Evolutionary conservation across 2,113 vertebrate species (phyloP).

Genomic region (Dipodomys spectabilis): DNA sequence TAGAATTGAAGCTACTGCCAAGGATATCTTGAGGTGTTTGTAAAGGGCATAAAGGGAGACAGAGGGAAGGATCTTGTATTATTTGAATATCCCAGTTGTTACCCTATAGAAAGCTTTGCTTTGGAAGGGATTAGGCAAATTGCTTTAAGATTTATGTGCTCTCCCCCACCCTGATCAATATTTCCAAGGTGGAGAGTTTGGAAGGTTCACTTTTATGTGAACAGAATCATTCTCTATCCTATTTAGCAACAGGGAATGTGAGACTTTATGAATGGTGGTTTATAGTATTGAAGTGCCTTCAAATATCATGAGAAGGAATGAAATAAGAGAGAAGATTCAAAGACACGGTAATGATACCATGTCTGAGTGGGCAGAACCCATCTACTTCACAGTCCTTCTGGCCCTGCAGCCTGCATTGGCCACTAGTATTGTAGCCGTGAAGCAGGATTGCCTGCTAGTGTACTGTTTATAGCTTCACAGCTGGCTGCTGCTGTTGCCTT

Average conservation of each 20-base stretch:
- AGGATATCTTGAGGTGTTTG: conserved; percentile 50
- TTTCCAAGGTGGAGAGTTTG: not conserved
- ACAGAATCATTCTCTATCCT: not conserved
- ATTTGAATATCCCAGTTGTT: not conserved
- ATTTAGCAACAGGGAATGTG: not conserved
- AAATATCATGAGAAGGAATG: not conserved
- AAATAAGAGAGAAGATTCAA: not conserved
- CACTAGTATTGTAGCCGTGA: no score
- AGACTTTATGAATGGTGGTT: not conserved
- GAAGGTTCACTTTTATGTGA: not conserved
- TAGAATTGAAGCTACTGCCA: conserved; percentile 12
- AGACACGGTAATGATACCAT: not conserved
- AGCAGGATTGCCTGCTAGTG: no score
- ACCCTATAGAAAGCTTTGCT: not conserved
- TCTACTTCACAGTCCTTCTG: no score
- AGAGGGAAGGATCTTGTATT: not conserved
- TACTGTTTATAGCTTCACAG: no score
- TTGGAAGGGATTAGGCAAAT: conserved; percentile 15
- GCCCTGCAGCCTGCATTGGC: no score
- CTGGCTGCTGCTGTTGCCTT: no score
- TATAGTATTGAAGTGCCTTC: not conserved
- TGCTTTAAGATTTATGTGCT: not conserved
- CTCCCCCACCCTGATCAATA: not conserved
- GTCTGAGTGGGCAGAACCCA: no score
- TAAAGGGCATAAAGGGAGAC: not conserved